These are phyloP conservation scores for Trigoniulus corallinus DNA, from an alignment of 1,140 invertebrate genomes.

Conservation along the genomic window DNA sequence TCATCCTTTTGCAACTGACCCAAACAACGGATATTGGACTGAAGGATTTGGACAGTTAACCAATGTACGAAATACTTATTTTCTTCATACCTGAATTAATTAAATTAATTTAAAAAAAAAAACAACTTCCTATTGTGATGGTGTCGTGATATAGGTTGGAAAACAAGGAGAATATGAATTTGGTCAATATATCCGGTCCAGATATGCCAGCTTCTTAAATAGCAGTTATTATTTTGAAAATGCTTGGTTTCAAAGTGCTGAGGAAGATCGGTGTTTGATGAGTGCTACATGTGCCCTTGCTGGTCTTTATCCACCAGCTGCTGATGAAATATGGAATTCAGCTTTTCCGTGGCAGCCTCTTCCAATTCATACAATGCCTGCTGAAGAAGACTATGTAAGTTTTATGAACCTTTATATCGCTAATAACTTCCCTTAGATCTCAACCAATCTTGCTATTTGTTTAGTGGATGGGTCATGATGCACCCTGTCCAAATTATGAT, in stretches of 20 bases:
- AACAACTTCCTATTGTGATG: too few relatives aligned
- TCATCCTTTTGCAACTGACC: conserved; percentile 47
- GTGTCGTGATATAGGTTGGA: too few relatives aligned
- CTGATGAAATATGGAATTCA: conserved; percentile 49
- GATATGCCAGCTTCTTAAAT: conserved; percentile 26
- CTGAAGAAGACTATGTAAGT: conserved; percentile 47
- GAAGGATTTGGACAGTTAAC: conserved; percentile 58
- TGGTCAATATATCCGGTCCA: neutral
- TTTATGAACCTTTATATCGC: neutral
- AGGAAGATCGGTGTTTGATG: conserved; percentile 64
- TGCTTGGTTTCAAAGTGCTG: conserved; percentile 61
- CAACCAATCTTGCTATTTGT: neutral
- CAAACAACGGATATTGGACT: conserved; percentile 48
- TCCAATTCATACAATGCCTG: conserved; percentile 56
- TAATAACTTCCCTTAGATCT: neutral
- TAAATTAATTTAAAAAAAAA: too few relatives aligned
- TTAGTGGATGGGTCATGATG: neutral
- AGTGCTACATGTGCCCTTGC: conserved; percentile 65
- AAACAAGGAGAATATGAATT: neutral
- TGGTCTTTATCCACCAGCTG: conserved; percentile 56
- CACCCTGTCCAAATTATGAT: neutral
- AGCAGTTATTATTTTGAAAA: conserved; percentile 54
- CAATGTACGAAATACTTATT: too few relatives aligned
- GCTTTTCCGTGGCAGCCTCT: conserved; percentile 70
- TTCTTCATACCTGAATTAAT: too few relatives aligned